Percentiles rank a stretch among this genome's conserved stretches.
Conservation (phyloP, 2,888 invertebrate genomes). For the Actias luna region DNA sequence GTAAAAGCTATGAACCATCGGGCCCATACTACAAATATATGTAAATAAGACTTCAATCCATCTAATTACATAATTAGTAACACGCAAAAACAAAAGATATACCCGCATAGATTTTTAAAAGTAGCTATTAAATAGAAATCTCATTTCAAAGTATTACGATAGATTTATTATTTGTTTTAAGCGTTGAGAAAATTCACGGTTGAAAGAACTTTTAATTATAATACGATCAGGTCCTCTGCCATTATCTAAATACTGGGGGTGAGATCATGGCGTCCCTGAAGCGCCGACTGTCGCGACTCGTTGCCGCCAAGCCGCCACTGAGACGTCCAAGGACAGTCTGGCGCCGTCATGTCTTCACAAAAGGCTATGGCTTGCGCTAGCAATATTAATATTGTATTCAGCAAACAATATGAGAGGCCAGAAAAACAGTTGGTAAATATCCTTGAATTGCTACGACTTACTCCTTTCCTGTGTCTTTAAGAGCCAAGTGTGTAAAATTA, state of each 20-base stretch:
- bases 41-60: too few species aligned
- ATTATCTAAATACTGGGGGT: neutral
- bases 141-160: too few species aligned
- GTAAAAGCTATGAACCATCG: too few species aligned
- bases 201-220: neutral
- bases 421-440: neutral
- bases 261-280: constrained; percentile 5
- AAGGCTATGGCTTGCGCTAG: neutral
- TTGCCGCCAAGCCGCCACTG: constrained; percentile 18
- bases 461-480: neutral
- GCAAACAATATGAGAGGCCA: neutral
- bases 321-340: constrained; percentile 27
- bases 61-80: too few species aligned
- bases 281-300: constrained; percentile 16
- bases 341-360: constrained; percentile 21
- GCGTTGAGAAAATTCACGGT: neutral
- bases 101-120: too few species aligned
- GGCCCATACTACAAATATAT: too few species aligned
- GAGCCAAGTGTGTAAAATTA: too few species aligned
- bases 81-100: too few species aligned
- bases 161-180: neutral
- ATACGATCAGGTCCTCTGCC: neutral
- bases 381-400: neutral
- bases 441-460: neutral
- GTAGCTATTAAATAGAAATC: too few species aligned